Evolutionary conservation across 2,888 invertebrate genomes (phyloP).

Genomic region (Drosophila mimica): DNA sequence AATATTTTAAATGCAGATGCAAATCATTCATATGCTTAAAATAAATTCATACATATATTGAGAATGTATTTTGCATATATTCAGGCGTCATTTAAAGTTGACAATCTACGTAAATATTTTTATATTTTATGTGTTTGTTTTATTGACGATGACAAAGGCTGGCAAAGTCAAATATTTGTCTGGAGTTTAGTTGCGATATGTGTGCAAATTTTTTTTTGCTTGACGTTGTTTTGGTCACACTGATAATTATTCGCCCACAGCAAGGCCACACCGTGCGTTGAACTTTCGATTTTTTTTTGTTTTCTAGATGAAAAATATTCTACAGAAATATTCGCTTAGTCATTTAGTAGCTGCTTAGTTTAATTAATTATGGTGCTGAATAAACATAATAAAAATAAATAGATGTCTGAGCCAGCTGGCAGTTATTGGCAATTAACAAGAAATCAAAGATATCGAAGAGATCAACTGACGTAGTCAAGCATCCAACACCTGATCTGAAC

Average conservation of each 20-base stretch:
- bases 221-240: slow-evolving; percentile 21
- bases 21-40: background rate
- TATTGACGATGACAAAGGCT: slow-evolving; percentile 1
- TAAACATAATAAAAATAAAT: slow-evolving; percentile 40
- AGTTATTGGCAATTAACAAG: slow-evolving; percentile 39
- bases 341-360: slow-evolving; percentile 51
- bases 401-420: slow-evolving; percentile 14
- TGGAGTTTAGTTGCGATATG: slow-evolving; percentile 28
- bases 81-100: background rate
- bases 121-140: slow-evolving; percentile 9
- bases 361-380: slow-evolving; percentile 65
- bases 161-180: slow-evolving; percentile 33
- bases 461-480: background rate
- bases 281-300: slow-evolving; percentile 55
- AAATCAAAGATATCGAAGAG: slow-evolving; percentile 20
- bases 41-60: background rate
- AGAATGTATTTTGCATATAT: background rate
- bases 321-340: slow-evolving; percentile 58
- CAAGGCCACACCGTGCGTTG: slow-evolving; percentile 71
- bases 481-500: slow-evolving; percentile 38
- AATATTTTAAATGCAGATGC: background rate
- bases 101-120: slow-evolving; percentile 3
- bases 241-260: slow-evolving; percentile 2
- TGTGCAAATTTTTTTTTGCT: slow-evolving; percentile 18
- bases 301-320: slow-evolving; percentile 27